Percentiles rank a stretch among this genome's conserved stretches.
These are phyloP conservation scores for Melieria omissa DNA, from an alignment of 2,888 invertebrate species.

Conservation along the genomic window DNA sequence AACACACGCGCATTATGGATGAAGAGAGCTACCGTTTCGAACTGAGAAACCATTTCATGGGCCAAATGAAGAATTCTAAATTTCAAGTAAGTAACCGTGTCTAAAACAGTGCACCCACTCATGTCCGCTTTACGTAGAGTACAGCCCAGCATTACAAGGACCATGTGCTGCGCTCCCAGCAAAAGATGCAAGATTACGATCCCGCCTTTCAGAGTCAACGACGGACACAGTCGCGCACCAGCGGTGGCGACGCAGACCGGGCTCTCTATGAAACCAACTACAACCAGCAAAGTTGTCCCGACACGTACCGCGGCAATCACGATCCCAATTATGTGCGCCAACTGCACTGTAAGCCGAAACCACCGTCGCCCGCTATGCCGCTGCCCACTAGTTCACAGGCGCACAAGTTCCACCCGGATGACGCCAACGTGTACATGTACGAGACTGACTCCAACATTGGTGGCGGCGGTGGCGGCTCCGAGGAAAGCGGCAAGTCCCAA, in stretches of 20 bases:
- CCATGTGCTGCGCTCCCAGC: constrained; percentile 18
- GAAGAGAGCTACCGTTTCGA: constrained; percentile 37
- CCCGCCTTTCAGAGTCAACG: constrained; percentile 12
- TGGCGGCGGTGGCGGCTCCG: constrained; percentile 31
- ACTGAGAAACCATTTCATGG: constrained; percentile 41
- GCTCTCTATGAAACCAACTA: constrained; percentile 20
- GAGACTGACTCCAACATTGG: constrained; percentile 43
- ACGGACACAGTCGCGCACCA: constrained; percentile 3
- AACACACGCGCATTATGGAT: constrained; percentile 22
- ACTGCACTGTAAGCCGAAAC: constrained; percentile 8
- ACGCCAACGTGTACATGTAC: constrained; percentile 25
- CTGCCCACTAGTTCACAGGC: background rate
- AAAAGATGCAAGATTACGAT: constrained; percentile 1
- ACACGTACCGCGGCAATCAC: constrained; percentile 27
- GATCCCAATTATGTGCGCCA: constrained; percentile 24
- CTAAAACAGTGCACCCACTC: background rate
- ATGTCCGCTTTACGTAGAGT: constrained; percentile 11
- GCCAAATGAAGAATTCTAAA: constrained; percentile 35
- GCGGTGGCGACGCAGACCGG: constrained; percentile 48
- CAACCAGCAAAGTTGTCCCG: background rate
- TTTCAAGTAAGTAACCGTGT: constrained; percentile 34
- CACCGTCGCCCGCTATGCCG: constrained; percentile 7
- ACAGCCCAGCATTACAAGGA: constrained; percentile 34
- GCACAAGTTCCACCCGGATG: constrained; percentile 6
- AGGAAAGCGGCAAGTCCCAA: constrained; percentile 40